A percentile compares a stretch with the other conserved stretches of the same genome.
Evolutionary conservation across 2,888 invertebrate species (phyloP).

Genomic region (Phalangium opilio): DNA sequence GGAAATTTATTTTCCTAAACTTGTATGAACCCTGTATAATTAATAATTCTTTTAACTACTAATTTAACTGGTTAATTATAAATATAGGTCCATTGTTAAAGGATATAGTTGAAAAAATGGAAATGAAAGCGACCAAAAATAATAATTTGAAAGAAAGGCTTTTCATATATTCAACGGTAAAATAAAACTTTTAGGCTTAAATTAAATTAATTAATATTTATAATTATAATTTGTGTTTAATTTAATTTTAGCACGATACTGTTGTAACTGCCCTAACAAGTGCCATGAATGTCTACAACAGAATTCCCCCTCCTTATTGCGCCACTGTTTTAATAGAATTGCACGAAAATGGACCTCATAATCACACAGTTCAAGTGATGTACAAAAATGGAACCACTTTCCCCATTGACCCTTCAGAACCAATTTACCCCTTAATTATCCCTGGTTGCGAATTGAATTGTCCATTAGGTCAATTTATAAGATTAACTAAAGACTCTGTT

Average conservation of each 20-base stretch:
- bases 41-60: too few relatives aligned
- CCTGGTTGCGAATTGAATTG: not conserved
- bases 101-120: too few relatives aligned
- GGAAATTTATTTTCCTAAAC: too few relatives aligned
- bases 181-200: too few relatives aligned
- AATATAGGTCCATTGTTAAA: too few relatives aligned
- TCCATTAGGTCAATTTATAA: not conserved
- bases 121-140: too few relatives aligned
- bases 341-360: not conserved
- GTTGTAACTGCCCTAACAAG: not conserved
- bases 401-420: slow-evolving; percentile 41
- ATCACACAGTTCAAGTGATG: slow-evolving; percentile 22
- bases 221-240: too few relatives aligned
- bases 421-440: not conserved
- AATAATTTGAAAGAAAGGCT: too few relatives aligned
- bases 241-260: not conserved
- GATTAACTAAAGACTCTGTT: not conserved
- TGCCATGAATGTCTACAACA: not conserved
- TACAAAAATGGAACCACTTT: slow-evolving; percentile 43
- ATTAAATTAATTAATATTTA: too few relatives aligned
- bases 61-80: too few relatives aligned
- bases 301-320: not conserved
- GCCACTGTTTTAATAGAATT: not conserved
- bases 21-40: too few relatives aligned
- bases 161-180: too few relatives aligned